Evolutionary conservation across 2,888 invertebrate genomes (phyloP).

Genomic region (Idaea straminata): DNA sequence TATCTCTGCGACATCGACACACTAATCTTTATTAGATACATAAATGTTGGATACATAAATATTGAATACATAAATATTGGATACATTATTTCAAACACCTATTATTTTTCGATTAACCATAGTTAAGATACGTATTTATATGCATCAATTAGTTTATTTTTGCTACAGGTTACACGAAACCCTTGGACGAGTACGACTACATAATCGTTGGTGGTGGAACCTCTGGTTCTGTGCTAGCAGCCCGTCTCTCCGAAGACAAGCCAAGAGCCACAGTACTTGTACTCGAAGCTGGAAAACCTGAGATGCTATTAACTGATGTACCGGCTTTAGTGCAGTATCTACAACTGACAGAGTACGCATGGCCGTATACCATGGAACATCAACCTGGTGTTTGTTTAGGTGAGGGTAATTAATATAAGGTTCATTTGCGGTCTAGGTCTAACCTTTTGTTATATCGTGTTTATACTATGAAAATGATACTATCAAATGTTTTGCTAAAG

Average conservation of each 20-base stretch:
- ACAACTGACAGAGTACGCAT: constrained; percentile 81
- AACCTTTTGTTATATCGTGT: too few species aligned
- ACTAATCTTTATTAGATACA: too few species aligned
- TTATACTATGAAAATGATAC: background rate
- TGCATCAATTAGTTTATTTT: background rate
- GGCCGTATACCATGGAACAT: constrained; percentile 82
- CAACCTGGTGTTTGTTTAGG: constrained; percentile 79
- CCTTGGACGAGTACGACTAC: constrained; percentile 81
- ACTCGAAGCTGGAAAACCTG: constrained; percentile 81
- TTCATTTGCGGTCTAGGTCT: constrained; percentile 1
- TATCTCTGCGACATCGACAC: too few species aligned
- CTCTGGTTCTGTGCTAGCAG: constrained; percentile 85
- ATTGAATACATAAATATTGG: too few species aligned
- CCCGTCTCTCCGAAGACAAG: constrained; percentile 83
- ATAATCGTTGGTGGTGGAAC: constrained; percentile 85
- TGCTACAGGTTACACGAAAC: constrained; percentile 45
- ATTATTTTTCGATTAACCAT: too few species aligned
- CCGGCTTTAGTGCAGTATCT: constrained; percentile 80
- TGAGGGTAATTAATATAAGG: constrained; percentile 28
- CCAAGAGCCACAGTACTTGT: constrained; percentile 79
- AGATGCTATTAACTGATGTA: constrained; percentile 77
- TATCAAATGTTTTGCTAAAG: background rate
- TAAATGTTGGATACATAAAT: too few species aligned
- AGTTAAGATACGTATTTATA: too few species aligned
- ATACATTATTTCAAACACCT: too few species aligned